phyloP scores from a whole-genome alignment of 2,113 vertebrate genomes.

The Oxygymnocypris stewartii region DNA sequence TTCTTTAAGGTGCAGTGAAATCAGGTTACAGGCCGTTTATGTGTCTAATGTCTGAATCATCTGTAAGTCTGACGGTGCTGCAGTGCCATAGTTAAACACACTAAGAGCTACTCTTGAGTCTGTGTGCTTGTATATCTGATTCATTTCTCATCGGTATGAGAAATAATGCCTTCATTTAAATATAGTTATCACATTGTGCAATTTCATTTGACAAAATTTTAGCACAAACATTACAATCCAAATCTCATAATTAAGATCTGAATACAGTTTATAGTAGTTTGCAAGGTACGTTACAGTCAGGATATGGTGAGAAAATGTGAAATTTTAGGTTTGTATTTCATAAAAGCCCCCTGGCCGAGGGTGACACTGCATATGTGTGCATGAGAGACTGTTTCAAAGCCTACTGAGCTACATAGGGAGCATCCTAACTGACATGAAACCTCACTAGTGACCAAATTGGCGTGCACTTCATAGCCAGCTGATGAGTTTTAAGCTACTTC shows the following conservation, averaged over 20 bases:
- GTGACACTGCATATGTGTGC: constrained; percentile 14
- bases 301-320: constrained; percentile 45
- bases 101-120: background rate
- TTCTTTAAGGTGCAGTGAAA: background rate
- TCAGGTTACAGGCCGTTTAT: background rate
- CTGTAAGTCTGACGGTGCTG: background rate
- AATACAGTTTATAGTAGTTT: background rate
- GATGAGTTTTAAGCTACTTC: background rate
- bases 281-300: constrained; percentile 6
- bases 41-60: constrained; percentile 5
- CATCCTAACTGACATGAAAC: background rate
- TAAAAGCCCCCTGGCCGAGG: background rate
- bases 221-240: background rate
- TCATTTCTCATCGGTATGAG: background rate
- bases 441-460: background rate
- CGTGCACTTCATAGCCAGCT: background rate
- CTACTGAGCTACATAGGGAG: background rate
- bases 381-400: constrained; percentile 4
- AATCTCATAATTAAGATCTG: background rate
- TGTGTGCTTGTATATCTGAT: background rate
- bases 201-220: background rate
- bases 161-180: background rate
- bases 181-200: constrained; percentile 12
- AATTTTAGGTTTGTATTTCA: constrained; percentile 21
- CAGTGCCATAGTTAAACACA: background rate